A percentile compares a stretch with the other conserved stretches of the same genome.
These are phyloP conservation scores for Calcarius lapponicus DNA, from an alignment of 2,797 vertebrate species.

Conservation along the genomic window DNA sequence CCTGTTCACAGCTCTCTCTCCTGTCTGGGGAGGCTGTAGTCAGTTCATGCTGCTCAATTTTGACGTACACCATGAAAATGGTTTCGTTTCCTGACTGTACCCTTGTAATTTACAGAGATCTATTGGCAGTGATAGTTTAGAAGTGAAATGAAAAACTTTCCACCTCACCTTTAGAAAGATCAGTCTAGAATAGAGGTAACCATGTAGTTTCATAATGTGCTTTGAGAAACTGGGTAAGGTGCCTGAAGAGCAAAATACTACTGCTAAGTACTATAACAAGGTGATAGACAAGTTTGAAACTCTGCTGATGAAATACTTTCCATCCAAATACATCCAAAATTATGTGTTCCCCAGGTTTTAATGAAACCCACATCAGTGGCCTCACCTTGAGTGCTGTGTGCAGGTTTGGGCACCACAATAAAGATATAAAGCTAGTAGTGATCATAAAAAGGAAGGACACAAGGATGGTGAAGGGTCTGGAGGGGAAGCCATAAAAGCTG, in stretches of 20 bases:
- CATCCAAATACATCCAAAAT: background rate
- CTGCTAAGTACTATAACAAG: background rate
- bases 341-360: background rate
- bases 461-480: background rate
- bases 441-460: background rate
- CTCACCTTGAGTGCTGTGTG: background rate
- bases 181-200: background rate
- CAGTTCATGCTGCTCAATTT: background rate
- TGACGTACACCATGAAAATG: rapidly evolving
- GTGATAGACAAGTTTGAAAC: background rate
- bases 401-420: background rate
- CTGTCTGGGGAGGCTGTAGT: background rate
- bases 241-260: background rate
- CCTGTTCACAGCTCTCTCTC: rapidly evolving
- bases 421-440: background rate
- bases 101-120: background rate
- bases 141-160: background rate
- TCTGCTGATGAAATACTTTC: background rate
- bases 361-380: background rate
- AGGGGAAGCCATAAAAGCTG: background rate
- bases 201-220: background rate
- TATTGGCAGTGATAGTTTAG: background rate
- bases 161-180: background rate
- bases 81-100: background rate
- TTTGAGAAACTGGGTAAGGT: background rate